Evolutionary conservation across 2,888 invertebrate genomes (phyloP).

Genomic region (Thumatha senex): DNA sequence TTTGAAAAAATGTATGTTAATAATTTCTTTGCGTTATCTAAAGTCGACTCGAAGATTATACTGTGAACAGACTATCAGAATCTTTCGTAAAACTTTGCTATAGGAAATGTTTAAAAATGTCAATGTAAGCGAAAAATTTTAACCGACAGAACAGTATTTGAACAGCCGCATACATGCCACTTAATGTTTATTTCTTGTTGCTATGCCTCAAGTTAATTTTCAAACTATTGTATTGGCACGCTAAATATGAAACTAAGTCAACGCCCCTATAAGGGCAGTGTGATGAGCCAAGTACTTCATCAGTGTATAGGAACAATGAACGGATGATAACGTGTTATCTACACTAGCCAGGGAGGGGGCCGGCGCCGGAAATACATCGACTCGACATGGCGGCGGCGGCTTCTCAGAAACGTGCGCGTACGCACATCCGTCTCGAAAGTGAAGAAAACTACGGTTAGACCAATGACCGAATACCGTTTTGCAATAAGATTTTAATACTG

Average conservation of each 20-base stretch:
- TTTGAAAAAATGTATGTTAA: too few relatives aligned
- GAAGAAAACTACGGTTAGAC: constrained; percentile 40
- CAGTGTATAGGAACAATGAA: constrained; percentile 76
- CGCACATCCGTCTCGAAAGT: constrained; percentile 49
- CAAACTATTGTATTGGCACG: constrained; percentile 39
- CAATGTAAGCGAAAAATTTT: too few relatives aligned
- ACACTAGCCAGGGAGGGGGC: constrained; percentile 46
- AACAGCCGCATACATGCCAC: too few relatives aligned
- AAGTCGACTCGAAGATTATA: too few relatives aligned
- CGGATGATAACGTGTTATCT: constrained; percentile 81
- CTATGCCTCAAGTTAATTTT: constrained; percentile 17
- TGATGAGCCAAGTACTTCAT: constrained; percentile 64
- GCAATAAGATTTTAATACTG: constrained; percentile 14
- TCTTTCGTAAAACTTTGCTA: too few relatives aligned
- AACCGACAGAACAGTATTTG: too few relatives aligned
- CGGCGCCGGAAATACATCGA: constrained; percentile 66
- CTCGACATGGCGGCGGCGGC: constrained; percentile 52
- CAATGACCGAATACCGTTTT: constrained; percentile 26
- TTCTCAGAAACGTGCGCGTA: constrained; percentile 58
- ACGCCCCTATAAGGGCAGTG: constrained; percentile 56
- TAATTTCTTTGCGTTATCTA: too few relatives aligned
- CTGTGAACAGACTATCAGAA: too few relatives aligned
- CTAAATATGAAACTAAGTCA: constrained; percentile 62
- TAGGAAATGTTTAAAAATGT: too few relatives aligned
- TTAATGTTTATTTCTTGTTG: too few relatives aligned